A percentile compares a stretch with the other conserved stretches of the same genome.
Conservation (phyloP, 2,888 invertebrate species). For the Stramonita haemastoma region DNA sequence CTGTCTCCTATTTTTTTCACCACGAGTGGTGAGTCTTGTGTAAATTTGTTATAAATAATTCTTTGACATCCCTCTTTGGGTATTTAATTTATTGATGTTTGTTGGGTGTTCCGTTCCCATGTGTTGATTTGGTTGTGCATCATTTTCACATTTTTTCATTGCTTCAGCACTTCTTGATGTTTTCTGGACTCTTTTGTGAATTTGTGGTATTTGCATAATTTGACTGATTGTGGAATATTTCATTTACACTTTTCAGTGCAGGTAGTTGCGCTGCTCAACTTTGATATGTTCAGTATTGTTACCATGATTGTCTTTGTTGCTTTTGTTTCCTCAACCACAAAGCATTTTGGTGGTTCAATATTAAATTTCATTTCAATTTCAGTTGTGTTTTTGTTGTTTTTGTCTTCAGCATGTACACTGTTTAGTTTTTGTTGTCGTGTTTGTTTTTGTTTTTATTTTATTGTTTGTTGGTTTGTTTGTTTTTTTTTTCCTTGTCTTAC, state of each 20-base stretch:
- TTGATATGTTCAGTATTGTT: conserved; percentile 46
- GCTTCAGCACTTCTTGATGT: conserved; percentile 28
- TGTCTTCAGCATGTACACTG: conserved; percentile 41
- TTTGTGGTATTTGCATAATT: conserved; percentile 43
- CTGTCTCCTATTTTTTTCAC: neutral
- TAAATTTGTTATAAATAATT: conserved; percentile 34
- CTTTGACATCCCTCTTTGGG: conserved; percentile 19
- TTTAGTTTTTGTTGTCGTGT: conserved; percentile 33
- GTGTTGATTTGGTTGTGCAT: conserved; percentile 38
- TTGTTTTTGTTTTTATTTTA: conserved; percentile 21
- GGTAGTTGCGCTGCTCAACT: conserved; percentile 41
- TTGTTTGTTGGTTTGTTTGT: conserved; percentile 1
- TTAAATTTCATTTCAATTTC: conserved; percentile 51
- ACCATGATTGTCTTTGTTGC: conserved; percentile 41
- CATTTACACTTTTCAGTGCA: conserved; percentile 46
- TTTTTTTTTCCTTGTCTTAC: conserved; percentile 29
- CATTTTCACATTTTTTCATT: conserved; percentile 32
- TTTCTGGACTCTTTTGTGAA: conserved; percentile 31
- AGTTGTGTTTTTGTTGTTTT: conserved; percentile 48
- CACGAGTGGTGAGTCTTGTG: conserved; percentile 12
- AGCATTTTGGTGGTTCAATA: conserved; percentile 49
- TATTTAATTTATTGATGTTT: conserved; percentile 38
- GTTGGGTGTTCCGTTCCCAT: conserved; percentile 27
- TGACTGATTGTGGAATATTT: conserved; percentile 44
- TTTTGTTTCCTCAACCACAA: conserved; percentile 41